Evolutionary conservation across 2,888 invertebrate species (phyloP).

Genomic region (Synergus japonicus): DNA sequence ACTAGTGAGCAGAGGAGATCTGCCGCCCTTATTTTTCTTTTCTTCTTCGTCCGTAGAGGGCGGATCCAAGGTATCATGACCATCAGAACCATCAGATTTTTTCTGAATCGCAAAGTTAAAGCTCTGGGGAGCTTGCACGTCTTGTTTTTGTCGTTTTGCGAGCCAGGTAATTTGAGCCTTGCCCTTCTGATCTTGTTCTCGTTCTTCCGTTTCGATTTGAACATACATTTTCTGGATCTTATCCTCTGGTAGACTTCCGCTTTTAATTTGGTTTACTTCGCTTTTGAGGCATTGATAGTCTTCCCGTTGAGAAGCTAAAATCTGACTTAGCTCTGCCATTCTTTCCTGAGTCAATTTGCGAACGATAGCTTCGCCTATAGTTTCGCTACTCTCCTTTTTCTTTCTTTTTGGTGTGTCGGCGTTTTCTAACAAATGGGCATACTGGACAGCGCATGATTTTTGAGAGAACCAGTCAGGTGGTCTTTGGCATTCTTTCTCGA

Average conservation of each 20-base stretch:
- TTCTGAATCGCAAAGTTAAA: slow-evolving; percentile 57
- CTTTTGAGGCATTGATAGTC: slow-evolving; percentile 86
- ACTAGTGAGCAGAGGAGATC: slow-evolving; percentile 87
- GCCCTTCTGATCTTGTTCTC: slow-evolving; percentile 84
- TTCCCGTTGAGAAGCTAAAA: slow-evolving; percentile 85
- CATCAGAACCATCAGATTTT: slow-evolving; percentile 57
- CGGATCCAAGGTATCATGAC: slow-evolving; percentile 61
- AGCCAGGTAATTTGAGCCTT: slow-evolving; percentile 77
- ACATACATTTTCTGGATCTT: slow-evolving; percentile 86
- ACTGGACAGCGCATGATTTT: slow-evolving; percentile 93
- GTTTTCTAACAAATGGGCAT: slow-evolving; percentile 88
- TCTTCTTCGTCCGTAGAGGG: slow-evolving; percentile 71
- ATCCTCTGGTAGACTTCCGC: slow-evolving; percentile 83
- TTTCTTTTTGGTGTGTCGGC: slow-evolving; percentile 92
- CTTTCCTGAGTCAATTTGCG: slow-evolving; percentile 88
- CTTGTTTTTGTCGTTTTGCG: slow-evolving; percentile 71
- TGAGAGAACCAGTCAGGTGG: slow-evolving; percentile 94
- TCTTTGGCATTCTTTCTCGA: slow-evolving; percentile 82
- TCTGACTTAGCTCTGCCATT: slow-evolving; percentile 86
- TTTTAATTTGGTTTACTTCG: slow-evolving; percentile 80
- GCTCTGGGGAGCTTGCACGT: slow-evolving; percentile 57
- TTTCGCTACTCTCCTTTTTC: slow-evolving; percentile 85
- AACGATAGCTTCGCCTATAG: slow-evolving; percentile 89
- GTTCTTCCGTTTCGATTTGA: slow-evolving; percentile 84
- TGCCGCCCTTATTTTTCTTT: slow-evolving; percentile 68